Evolutionary conservation across 2,113 vertebrate genomes (phyloP), one percentile per base, ranked within the genome.

Genomic region (Trematocara marginatum): DNA sequence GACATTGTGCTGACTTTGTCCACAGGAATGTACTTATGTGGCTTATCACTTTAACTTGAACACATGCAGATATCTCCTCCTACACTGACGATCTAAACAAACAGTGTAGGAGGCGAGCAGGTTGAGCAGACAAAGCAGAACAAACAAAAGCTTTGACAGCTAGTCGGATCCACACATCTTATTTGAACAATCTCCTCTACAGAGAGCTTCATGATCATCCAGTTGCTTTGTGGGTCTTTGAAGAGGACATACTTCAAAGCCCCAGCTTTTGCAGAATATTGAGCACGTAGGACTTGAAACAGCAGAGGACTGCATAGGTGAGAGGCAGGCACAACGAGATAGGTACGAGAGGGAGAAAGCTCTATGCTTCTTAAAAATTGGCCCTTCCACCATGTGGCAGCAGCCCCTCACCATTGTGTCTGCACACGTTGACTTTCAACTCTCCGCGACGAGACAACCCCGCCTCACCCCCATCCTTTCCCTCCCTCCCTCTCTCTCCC

Each of bases 381-480:
- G 80, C 80, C 54, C n/a, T 82, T 86, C 88, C 84, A 82, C 88
- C 89, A 85, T 81, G 82, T 82, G 56, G 83, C 53, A 64, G 86
- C 92, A 91, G 89, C 87, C 91, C 91, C 85, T 89, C 88, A 92
- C 95, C 92, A 95, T 95, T 96, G 94, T 95, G 94, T 95, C 95
- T 96, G 90, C 78, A 87, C 94, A 93, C 87, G 57, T 92, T 95
- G 96, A 96, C 96, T 95, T 96, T 96, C 95, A 96, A 94, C 95
- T 96, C 93, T 93, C 91, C 42, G 88, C 90, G 92, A 94, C 94
- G 93, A 95, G 96, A 96, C 95, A 94, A 91, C 83, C 76, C 64
- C 81, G 85, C 83, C 86, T 82, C 85, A 38, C 38, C 52, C 18
- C 6, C 40, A 40, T 34, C 49, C 52, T 69, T 52, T 78, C 64